phyloP scores from a whole-genome alignment of 2,113 vertebrate species.

The Rhinichthys klamathensis region DNA sequence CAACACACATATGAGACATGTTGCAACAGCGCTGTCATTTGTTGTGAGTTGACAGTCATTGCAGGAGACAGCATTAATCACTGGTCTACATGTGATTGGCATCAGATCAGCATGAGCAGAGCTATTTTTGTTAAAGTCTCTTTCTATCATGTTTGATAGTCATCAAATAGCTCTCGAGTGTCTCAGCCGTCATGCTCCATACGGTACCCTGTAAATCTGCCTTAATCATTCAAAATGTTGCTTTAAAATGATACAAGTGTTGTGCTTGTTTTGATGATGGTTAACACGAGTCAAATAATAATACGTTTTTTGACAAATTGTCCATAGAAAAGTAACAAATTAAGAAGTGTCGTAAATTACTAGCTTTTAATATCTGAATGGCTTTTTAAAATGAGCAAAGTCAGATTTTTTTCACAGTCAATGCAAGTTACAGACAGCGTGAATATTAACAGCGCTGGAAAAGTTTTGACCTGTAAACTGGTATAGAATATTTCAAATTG shows the following conservation, averaged over 20 bases:
- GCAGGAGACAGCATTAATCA: slow-evolving; percentile 17
- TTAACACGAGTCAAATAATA: neutral
- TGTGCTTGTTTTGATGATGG: slow-evolving; percentile 28
- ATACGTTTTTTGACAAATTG: neutral
- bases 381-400: neutral
- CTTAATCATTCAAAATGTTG: slow-evolving; percentile 6
- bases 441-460: slow-evolving; percentile 16
- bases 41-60: neutral
- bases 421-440: neutral
- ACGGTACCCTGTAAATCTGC: slow-evolving; percentile 19
- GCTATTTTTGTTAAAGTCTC: slow-evolving; percentile 26
- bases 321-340: neutral
- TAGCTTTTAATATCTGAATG: neutral
- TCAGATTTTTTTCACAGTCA: slow-evolving; percentile 2
- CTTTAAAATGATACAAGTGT: neutral
- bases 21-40: slow-evolving; percentile 59
- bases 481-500: neutral
- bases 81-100: slow-evolving; percentile 21
- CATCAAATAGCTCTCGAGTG: neutral
- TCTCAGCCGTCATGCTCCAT: neutral
- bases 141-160: slow-evolving; percentile 21
- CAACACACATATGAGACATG: neutral
- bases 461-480: slow-evolving; percentile 17
- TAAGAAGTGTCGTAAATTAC: neutral
- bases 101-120: slow-evolving; percentile 17